These are phyloP conservation scores for Aphodius granarius DNA, from an alignment of 2,888 invertebrate genomes.

Conservation along the genomic window DNA sequence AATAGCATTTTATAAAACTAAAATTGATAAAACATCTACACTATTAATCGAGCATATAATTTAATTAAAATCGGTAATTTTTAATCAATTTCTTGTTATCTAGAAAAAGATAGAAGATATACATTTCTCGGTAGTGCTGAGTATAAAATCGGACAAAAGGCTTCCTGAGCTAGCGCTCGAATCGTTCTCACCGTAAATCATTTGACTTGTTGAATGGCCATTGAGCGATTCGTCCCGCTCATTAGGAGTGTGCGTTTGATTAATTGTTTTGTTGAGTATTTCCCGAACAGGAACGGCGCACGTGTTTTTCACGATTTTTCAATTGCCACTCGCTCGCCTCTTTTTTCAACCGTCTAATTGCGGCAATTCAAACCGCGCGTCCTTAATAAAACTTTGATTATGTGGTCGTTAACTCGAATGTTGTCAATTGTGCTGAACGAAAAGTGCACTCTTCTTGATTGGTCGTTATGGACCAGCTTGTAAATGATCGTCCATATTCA, in stretches of 20 bases:
- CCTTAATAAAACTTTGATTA: neutral
- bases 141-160: conserved; percentile 9
- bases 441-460: neutral
- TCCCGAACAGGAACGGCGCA: conserved; percentile 3
- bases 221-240: conserved; percentile 37
- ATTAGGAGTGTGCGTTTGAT: conserved; percentile 37
- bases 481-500: neutral
- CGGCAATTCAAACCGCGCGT: neutral
- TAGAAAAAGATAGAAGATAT: conserved; percentile 15
- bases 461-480: neutral
- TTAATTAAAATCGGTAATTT: neutral
- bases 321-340: neutral
- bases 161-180: conserved; percentile 1
- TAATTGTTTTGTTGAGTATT: conserved; percentile 29
- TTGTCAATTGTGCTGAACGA: neutral
- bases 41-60: neutral
- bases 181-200: conserved; percentile 42
- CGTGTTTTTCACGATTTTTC: conserved; percentile 20
- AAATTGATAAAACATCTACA: neutral
- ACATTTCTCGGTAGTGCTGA: conserved; percentile 1
- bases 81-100: conserved; percentile 3
- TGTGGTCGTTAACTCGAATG: neutral
- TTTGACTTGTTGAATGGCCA: conserved; percentile 41
- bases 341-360: neutral
- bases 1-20: neutral